These are phyloP conservation scores for Heliconius aoede DNA, from an alignment of 2,888 invertebrate species.

Conservation along the genomic window DNA sequence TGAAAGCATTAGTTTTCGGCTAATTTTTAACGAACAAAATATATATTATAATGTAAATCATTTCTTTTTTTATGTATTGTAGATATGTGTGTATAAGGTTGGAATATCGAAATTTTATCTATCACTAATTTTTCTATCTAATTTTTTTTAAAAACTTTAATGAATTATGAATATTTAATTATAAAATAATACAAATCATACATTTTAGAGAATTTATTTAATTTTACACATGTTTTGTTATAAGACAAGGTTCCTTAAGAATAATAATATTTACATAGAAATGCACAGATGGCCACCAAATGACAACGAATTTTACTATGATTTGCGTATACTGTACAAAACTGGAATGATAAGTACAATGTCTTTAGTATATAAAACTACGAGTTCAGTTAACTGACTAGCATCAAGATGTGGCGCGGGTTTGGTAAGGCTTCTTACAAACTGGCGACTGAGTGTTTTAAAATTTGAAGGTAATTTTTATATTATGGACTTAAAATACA, in stretches of 20 bases:
- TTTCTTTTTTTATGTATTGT: too few relatives aligned
- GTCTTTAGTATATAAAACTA: slow-evolving; percentile 40
- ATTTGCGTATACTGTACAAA: slow-evolving; percentile 45
- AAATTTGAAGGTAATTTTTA: neutral
- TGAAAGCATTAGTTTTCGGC: too few relatives aligned
- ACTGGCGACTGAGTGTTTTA: slow-evolving; percentile 29
- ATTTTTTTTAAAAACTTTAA: neutral
- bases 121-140: too few relatives aligned
- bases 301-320: slow-evolving; percentile 45
- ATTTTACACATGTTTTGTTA: slow-evolving; percentile 81
- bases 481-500: neutral
- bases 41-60: too few relatives aligned
- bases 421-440: slow-evolving; percentile 45
- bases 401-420: slow-evolving; percentile 53
- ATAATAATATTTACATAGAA: slow-evolving; percentile 75
- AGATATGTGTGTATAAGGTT: too few relatives aligned
- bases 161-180: too few relatives aligned
- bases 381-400: slow-evolving; percentile 54
- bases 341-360: slow-evolving; percentile 43
- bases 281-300: slow-evolving; percentile 74
- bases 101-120: too few relatives aligned
- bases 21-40: too few relatives aligned
- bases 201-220: slow-evolving; percentile 82
- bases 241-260: slow-evolving; percentile 72
- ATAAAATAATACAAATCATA: slow-evolving; percentile 52